phyloP scores from a whole-genome alignment of 2,888 invertebrate species.

The Agonopterix alstromeriana region DNA sequence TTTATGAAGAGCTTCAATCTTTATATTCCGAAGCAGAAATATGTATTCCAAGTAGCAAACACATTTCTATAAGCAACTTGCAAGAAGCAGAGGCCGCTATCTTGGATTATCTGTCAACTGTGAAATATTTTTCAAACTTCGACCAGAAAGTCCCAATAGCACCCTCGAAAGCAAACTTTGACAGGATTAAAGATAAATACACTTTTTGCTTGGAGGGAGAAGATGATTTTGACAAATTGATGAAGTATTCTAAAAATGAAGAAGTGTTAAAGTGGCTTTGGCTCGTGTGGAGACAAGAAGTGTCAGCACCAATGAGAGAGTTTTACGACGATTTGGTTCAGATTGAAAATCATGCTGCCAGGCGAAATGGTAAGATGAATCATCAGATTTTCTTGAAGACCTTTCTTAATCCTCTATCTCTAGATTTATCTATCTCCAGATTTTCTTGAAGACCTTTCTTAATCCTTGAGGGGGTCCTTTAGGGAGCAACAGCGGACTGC shows the following conservation, averaged over 20 bases:
- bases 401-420: too few relatives aligned
- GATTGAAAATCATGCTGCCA: slow-evolving; percentile 80
- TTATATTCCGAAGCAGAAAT: slow-evolving; percentile 77
- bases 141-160: slow-evolving; percentile 9
- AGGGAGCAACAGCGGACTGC: too few relatives aligned
- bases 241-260: slow-evolving; percentile 65
- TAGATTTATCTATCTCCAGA: too few relatives aligned
- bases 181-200: slow-evolving; percentile 8
- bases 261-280: slow-evolving; percentile 78
- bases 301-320: slow-evolving; percentile 74
- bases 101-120: slow-evolving; percentile 28
- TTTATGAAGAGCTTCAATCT: slow-evolving; percentile 73
- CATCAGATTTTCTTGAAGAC: background rate
- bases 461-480: too few relatives aligned
- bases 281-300: slow-evolving; percentile 80
- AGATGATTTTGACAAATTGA: slow-evolving; percentile 77
- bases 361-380: slow-evolving; percentile 72
- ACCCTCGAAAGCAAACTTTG: slow-evolving; percentile 13
- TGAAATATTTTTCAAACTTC: slow-evolving; percentile 18
- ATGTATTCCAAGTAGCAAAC: slow-evolving; percentile 53
- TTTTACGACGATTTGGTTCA: slow-evolving; percentile 71
- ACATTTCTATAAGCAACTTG: slow-evolving; percentile 21
- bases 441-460: too few relatives aligned
- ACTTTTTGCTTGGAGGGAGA: slow-evolving; percentile 78
- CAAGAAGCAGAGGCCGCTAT: slow-evolving; percentile 41